These are phyloP conservation scores for Hirundo rustica DNA, from an alignment of 2,797 vertebrate genomes.

Conservation along the genomic window DNA sequence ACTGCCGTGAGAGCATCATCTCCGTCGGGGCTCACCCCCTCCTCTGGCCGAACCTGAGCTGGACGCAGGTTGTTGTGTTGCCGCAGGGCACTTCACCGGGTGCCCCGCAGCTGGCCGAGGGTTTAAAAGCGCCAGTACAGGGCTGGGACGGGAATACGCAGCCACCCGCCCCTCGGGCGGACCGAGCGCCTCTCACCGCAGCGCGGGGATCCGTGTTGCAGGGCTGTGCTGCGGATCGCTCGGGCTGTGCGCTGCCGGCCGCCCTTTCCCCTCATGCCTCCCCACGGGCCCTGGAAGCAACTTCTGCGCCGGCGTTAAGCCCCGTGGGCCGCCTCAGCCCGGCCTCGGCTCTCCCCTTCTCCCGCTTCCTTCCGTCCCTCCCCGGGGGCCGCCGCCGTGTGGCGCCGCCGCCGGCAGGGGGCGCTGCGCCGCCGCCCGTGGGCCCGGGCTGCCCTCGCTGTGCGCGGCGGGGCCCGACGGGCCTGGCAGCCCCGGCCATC, in stretches of 20 bases:
- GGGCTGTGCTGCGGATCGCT: neutral
- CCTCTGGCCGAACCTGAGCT: neutral
- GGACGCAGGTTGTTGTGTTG: accelerated
- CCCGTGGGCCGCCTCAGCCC: neutral
- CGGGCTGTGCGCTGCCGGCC: neutral
- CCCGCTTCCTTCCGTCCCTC: no score
- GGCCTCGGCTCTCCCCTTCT: neutral
- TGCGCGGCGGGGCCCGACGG: neutral
- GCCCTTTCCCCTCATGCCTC: neutral
- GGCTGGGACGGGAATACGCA: no score
- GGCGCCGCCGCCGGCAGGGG: neutral
- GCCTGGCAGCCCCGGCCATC: no score
- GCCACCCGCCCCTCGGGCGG: neutral
- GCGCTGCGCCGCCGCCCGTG: neutral
- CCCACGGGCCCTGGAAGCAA: neutral
- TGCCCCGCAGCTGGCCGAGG: accelerated
- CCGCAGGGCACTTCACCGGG: neutral
- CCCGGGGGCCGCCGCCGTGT: neutral
- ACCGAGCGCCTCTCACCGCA: neutral
- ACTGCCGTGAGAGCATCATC: neutral
- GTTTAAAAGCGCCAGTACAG: neutral
- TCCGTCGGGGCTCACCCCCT: accelerated
- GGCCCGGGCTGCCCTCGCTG: neutral
- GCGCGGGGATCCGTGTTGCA: accelerated
- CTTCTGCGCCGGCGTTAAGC: neutral